Evolutionary conservation across 2,113 vertebrate species (phyloP), one percentile per base, ranked within the genome.

Genomic region (Callithrix jacchus): DNA sequence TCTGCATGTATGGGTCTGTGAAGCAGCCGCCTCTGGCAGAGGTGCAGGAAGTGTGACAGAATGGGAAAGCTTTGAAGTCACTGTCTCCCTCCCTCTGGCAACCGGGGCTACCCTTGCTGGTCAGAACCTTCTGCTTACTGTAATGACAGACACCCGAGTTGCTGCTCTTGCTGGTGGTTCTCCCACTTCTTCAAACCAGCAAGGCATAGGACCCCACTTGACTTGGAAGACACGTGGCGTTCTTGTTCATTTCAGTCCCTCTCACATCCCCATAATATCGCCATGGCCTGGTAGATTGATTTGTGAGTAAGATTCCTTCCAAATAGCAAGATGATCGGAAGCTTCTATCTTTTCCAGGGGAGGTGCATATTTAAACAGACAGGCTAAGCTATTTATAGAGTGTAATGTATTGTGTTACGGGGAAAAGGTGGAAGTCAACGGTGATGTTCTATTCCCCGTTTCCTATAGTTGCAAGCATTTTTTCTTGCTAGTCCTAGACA

Each of bases 401-500:
- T 35, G 2, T 80, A 71, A 10, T 5, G 30, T 23, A 52, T 87
- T 89, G 56, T 66, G 70, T 73, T 71, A 56, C 40, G 54, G 68
- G 82, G 81, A 89, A 86, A 64, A 93, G 80, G 81, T 77, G 4
- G 61, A 92, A 86, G 76, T 80, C 2, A 2, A 18, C 73, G 42
- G 91, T 54, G 85, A 68, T 85, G 45, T 79, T 77, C 87, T 74
- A 35, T 42, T 90, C 40, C 70, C 11, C 23, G 11, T 89, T 96
- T 91, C 74, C 87, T 82, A 13, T 32, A 70, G 74, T 96, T 97
- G 91, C 71, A 89, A 92, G 95, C 14, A 70, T 84, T 85, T 18
- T 87, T 98, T 98, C 97, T 56, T 76, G 2, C 27, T 93, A 8
- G 88, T 93, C 66, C 94, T 91, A 58, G 92, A 91, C 91, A 10